These are phyloP conservation scores for Cochlearius cochlearius DNA, from an alignment of 2,113 vertebrate genomes.

Conservation along the genomic window DNA sequence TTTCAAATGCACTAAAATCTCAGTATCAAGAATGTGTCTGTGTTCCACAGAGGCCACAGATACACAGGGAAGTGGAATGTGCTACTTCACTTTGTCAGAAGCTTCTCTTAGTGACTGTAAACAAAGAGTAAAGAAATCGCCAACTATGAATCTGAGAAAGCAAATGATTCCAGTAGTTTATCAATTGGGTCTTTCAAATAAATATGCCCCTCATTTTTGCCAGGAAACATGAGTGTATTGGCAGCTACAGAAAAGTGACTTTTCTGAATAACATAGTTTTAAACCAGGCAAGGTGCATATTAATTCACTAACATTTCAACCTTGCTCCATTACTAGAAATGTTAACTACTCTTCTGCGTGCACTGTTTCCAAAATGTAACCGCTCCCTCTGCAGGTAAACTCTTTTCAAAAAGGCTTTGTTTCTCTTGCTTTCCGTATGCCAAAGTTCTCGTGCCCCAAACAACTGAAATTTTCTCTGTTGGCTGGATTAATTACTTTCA, in stretches of 20 bases:
- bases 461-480: conserved; percentile 22
- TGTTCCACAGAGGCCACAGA: background rate
- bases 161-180: background rate
- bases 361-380: background rate
- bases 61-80: background rate
- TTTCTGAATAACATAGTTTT: background rate
- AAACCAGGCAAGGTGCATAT: background rate
- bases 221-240: accelerated
- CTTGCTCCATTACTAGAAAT: background rate
- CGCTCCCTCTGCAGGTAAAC: background rate
- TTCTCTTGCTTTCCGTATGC: background rate
- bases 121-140: background rate
- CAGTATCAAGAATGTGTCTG: background rate
- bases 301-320: background rate
- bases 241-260: background rate
- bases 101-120: background rate
- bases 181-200: background rate
- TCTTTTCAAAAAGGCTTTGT: background rate
- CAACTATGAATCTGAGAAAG: background rate
- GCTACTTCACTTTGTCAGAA: background rate
- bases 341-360: background rate
- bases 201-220: accelerated
- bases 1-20: background rate
- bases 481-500: conserved; percentile 50
- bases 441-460: background rate